phyloP scores from a whole-genome alignment of 2,113 vertebrate genomes.

The Diadophis punctatus region DNA sequence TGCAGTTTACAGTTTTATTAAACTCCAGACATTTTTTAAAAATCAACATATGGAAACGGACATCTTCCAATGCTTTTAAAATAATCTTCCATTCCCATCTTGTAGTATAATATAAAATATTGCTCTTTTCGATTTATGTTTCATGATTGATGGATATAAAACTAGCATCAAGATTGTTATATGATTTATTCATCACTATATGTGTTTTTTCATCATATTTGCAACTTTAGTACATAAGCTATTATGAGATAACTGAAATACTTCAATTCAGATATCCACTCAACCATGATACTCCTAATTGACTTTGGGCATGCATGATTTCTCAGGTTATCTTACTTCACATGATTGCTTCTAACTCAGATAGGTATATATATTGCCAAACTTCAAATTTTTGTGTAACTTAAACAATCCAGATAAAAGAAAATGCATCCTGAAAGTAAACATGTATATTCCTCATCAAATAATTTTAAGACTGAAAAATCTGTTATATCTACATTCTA shows the following conservation, averaged over 20 bases:
- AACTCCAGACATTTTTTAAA: slow-evolving; percentile 33
- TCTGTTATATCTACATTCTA: background rate
- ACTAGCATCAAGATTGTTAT: background rate
- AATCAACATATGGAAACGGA: slow-evolving; percentile 31
- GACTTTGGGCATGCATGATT: background rate
- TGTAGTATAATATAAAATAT: slow-evolving; percentile 5
- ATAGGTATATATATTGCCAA: background rate
- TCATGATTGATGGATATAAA: slow-evolving; percentile 5
- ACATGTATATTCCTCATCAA: background rate
- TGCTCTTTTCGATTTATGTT: background rate
- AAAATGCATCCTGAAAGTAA: background rate
- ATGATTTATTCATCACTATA: background rate
- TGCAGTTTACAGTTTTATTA: slow-evolving; percentile 6
- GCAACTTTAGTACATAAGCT: background rate
- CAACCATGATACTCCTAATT: background rate
- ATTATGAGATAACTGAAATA: background rate
- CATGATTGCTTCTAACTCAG: background rate
- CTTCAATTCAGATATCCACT: background rate
- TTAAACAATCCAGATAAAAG: background rate
- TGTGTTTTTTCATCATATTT: background rate
- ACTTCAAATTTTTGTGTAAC: background rate
- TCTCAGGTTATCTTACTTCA: background rate
- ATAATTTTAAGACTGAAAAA: background rate
- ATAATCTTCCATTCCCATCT: slow-evolving; percentile 19
- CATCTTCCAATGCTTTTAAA: slow-evolving; percentile 33